Base-by-base conservation (phyloP, 2,113 vertebrate species). In the Amphiprion percula region DNA sequence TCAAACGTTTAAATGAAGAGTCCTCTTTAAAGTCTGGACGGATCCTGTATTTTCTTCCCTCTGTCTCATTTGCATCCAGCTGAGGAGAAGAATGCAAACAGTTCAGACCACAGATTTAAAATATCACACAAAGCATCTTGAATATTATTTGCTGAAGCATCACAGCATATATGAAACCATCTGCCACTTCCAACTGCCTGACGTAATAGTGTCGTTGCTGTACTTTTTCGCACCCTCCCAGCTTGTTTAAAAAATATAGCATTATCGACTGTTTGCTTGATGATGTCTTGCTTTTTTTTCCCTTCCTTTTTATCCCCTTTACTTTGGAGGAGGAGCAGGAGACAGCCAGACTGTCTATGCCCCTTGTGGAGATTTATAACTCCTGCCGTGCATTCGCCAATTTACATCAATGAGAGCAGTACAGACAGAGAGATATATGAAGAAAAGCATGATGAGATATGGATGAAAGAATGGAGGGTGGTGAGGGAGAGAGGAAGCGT, bases 1-100 rank as follows among this genome's bases (percentile, higher is more conserved):
- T 96, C 66, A 97, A 92, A 19, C 98, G 94, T 77, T 95, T 95
- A 89, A 99, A 99, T 41, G 95, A 93, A 5, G 94, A 92, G 87
- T 99, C 97, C 0, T 97, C 95, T 73, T 96, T 95, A 90, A 99
- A 99, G n/a, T 97, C 95, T 10, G 98, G 98, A 71, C 94, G 96
- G 87, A 98, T 97, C 82, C 93, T 84, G 64, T 93, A 93, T 87
- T 95, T 96, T 83, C 94, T 96, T 77, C 95, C 97, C 73, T 96
- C 95, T 4, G 96, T 98, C 59, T 97, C 97, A 82, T 98, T 99
- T 88, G 92, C 95, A 68, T 98, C 97, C 84, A 96, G 92, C 98
- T 99, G 87, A 5, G 70, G 6, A 68, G 66, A 60, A 87, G 76
- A 67, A 68, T 74, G 28, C 17, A 78, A 61, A 65, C 19, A 65